Conservation (phyloP, 2,797 vertebrate species). For the Simalia tracyae region DNA sequence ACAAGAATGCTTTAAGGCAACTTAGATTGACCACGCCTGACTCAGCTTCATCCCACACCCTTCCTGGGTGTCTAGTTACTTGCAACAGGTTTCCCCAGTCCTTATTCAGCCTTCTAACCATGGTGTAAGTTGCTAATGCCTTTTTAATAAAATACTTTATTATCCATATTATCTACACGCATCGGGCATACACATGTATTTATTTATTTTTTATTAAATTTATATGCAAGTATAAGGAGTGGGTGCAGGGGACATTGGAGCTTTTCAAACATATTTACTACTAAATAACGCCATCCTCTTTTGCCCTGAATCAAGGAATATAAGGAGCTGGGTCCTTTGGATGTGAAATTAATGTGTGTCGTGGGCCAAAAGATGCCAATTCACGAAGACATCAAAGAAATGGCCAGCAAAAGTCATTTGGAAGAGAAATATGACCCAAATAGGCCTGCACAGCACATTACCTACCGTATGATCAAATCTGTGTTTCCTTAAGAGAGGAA, state of each 20-base stretch:
- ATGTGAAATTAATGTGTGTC: slow-evolving; percentile 70
- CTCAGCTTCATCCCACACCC: not conserved
- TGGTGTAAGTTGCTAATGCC: not conserved
- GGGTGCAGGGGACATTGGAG: no score
- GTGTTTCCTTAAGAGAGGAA: slow-evolving; percentile 48
- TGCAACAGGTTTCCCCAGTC: not conserved
- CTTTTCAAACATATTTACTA: slow-evolving; percentile 4
- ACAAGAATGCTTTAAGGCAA: not conserved
- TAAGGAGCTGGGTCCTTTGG: slow-evolving; percentile 73
- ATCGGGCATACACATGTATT: not conserved
- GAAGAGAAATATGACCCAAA: slow-evolving; percentile 5
- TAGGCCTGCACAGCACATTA: slow-evolving; percentile 62
- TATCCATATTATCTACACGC: not conserved
- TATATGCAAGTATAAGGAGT: not conserved
- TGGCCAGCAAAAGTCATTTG: not conserved
- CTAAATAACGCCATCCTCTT: slow-evolving; percentile 29
- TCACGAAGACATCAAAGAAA: slow-evolving; percentile 51
- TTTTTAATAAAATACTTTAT: not conserved
- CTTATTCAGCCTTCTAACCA: not conserved
- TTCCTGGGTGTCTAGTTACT: not conserved
- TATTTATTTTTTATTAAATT: no score
- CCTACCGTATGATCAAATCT: slow-evolving; percentile 71
- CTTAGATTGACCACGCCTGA: not conserved
- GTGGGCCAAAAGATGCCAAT: slow-evolving; percentile 70
- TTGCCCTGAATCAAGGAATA: slow-evolving; percentile 60